phyloP scores from a whole-genome alignment of 2,888 invertebrate species.

The Xanthia icteritia region DNA sequence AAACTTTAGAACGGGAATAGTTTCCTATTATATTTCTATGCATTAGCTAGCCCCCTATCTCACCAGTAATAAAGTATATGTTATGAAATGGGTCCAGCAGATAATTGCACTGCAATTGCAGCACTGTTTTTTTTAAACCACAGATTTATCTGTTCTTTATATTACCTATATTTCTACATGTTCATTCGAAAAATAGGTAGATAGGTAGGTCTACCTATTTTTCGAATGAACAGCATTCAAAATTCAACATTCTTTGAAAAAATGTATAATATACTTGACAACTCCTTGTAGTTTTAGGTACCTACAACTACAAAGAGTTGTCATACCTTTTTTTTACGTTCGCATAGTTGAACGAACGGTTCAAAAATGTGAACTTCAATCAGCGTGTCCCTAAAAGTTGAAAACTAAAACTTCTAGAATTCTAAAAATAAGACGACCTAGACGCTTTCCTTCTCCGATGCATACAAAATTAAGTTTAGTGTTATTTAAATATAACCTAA shows the following conservation, averaged over 20 bases:
- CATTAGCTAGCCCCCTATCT: slow-evolving; percentile 22
- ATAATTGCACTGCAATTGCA: slow-evolving; percentile 7
- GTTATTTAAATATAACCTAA: slow-evolving; percentile 69
- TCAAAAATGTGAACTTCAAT: neutral
- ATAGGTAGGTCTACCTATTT: too few relatives aligned
- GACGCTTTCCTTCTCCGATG: slow-evolving; percentile 57
- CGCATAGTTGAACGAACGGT: neutral
- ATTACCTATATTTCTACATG: neutral
- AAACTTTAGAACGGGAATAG: slow-evolving; percentile 22
- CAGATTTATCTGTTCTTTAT: neutral
- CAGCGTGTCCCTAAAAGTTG: too few relatives aligned
- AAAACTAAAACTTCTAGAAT: slow-evolving; percentile 21
- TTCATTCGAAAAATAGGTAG: neutral
- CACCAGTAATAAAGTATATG: neutral
- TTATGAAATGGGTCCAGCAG: slow-evolving; percentile 10
- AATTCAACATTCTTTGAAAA: too few relatives aligned
- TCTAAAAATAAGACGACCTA: slow-evolving; percentile 7
- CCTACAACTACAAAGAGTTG: neutral
- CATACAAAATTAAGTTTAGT: slow-evolving; percentile 66
- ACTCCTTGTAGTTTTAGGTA: too few relatives aligned
- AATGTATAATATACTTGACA: too few relatives aligned
- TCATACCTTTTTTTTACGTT: neutral
- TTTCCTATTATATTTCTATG: slow-evolving; percentile 21
- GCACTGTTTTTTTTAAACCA: neutral
- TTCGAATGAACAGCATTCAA: too few relatives aligned